Conservation (phyloP, 2,888 invertebrate species). For the Heliconius aoede region DNA sequence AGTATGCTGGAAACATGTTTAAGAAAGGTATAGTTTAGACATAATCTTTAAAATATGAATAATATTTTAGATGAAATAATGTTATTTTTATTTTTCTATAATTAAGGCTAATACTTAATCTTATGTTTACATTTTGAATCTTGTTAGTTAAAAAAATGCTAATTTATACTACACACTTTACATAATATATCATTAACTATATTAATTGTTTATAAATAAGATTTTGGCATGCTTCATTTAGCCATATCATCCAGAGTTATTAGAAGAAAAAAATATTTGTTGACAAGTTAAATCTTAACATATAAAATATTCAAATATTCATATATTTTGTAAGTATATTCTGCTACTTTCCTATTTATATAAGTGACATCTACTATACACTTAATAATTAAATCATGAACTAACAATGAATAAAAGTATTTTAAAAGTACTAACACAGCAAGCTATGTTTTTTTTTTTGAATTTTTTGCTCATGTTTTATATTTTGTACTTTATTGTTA, state of each 20-base stretch:
- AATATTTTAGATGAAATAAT: not conserved
- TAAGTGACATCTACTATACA: not conserved
- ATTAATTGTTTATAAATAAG: not conserved
- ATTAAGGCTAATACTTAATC: not conserved
- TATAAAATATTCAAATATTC: too few relatives aligned
- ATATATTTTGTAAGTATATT: too few relatives aligned
- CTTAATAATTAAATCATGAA: not conserved
- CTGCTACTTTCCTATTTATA: too few relatives aligned
- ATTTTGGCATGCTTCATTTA: not conserved
- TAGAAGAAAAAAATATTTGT: not conserved
- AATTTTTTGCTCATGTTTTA: not conserved
- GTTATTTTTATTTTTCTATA: not conserved
- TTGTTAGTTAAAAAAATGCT: not conserved
- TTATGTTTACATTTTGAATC: not conserved
- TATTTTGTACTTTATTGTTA: not conserved
- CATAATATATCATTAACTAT: not conserved
- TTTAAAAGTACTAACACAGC: not conserved
- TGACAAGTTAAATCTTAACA: too few relatives aligned
- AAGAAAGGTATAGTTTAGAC: conserved; percentile 65
- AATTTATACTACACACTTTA: not conserved
- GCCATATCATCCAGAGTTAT: not conserved
- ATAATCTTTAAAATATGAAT: conserved; percentile 11
- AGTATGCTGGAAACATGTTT: conserved; percentile 63
- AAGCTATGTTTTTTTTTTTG: not conserved
- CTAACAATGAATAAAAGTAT: too few relatives aligned